Evolutionary conservation across 2,113 vertebrate species (phyloP).

Genomic region (Himantopus leucocephalus): DNA sequence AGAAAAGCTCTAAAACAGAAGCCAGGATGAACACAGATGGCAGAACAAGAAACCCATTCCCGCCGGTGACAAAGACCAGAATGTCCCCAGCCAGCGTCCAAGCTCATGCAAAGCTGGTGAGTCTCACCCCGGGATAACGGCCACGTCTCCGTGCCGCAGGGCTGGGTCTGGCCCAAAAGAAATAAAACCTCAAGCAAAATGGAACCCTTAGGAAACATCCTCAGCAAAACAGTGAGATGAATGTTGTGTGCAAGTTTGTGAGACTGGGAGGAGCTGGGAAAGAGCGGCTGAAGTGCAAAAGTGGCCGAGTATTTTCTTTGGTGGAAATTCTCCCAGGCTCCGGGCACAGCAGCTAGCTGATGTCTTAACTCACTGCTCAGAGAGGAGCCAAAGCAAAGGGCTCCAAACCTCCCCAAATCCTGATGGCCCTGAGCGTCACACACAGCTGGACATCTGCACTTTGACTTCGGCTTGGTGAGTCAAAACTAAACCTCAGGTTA

Average conservation of each 20-base stretch:
- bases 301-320: neutral
- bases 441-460: neutral
- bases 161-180: slow-evolving; percentile 22
- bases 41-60: neutral
- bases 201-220: slow-evolving; percentile 18
- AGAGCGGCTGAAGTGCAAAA: neutral
- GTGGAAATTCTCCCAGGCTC: neutral
- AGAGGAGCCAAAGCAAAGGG: neutral
- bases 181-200: slow-evolving; percentile 24
- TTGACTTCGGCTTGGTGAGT: neutral
- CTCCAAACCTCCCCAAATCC: neutral
- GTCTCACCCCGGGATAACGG: neutral
- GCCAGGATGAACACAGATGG: slow-evolving; percentile 1
- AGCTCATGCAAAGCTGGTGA: neutral
- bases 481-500: neutral
- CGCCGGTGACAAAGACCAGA: neutral
- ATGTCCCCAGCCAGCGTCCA: neutral
- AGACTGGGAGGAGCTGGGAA: neutral
- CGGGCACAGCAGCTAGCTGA: neutral
- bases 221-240: neutral
- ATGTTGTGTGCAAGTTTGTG: neutral
- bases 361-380: neutral
- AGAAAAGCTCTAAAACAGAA: neutral
- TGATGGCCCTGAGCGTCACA: neutral
- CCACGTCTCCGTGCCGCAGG: neutral